phyloP scores from a whole-genome alignment of 2,113 vertebrate species.

The Vicugna pacos region DNA sequence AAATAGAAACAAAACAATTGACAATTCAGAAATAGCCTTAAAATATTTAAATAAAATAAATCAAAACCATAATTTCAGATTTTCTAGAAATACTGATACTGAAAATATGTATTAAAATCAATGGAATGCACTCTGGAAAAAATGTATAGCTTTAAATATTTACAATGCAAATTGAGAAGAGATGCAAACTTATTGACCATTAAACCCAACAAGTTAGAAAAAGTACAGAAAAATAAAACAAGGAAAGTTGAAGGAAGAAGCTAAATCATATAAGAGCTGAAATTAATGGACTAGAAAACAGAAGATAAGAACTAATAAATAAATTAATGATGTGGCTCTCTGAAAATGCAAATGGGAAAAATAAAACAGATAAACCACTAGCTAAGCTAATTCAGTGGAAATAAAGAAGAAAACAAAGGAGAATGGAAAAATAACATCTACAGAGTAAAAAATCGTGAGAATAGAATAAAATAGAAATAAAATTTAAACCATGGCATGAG shows the following conservation, averaged over 20 bases:
- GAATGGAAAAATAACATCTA: not conserved
- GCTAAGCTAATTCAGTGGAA: not conserved
- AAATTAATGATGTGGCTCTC: not conserved
- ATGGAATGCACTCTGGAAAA: not conserved
- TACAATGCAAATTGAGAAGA: not conserved
- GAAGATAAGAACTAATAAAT: not conserved
- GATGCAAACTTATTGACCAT: not conserved
- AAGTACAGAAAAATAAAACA: not conserved
- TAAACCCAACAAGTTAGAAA: not conserved
- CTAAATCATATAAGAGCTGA: not conserved
- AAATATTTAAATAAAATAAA: not conserved
- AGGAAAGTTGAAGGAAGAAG: not conserved
- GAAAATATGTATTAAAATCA: not conserved
- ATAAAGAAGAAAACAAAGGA: not conserved
- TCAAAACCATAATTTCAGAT: not conserved
- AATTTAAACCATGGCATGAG: not conserved
- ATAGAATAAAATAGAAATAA: not conserved
- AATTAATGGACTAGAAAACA: not conserved
- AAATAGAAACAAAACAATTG: not conserved
- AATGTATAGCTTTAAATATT: not conserved
- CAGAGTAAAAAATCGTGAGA: not conserved
- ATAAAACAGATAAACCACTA: not conserved
- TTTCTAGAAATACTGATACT: not conserved
- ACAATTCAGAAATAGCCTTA: not conserved
- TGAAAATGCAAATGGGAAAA: not conserved